A percentile compares a stretch with the other conserved stretches of the same genome.
These are phyloP conservation scores for Cistogaster globosa DNA, from an alignment of 2,888 invertebrate species.

Conservation along the genomic window DNA sequence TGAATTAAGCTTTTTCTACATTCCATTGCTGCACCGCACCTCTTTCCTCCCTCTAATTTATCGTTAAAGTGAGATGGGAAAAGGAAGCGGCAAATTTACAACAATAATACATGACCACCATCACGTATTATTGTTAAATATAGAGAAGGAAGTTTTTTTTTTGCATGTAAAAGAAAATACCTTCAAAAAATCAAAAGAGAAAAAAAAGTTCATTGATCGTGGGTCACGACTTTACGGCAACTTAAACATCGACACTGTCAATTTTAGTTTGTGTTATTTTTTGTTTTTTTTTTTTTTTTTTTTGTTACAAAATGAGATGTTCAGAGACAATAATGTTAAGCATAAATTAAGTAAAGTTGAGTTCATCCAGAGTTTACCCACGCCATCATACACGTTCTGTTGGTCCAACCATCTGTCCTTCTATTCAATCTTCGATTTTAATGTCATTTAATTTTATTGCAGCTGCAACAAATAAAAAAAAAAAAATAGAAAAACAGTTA, in stretches of 20 bases:
- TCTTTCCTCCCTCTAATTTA: neutral
- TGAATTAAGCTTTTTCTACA: slow-evolving; percentile 25
- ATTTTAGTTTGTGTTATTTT: slow-evolving; percentile 65
- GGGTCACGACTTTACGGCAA: slow-evolving; percentile 78
- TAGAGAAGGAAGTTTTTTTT: slow-evolving; percentile 51
- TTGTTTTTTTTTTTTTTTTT: slow-evolving; percentile 24
- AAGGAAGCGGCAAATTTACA: slow-evolving; percentile 65
- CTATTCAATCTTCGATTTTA: slow-evolving; percentile 63
- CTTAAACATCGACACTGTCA: slow-evolving; percentile 67
- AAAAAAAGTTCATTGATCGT: slow-evolving; percentile 79
- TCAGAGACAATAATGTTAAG: slow-evolving; percentile 48
- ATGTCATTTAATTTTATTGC: slow-evolving; percentile 72
- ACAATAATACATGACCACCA: slow-evolving; percentile 67
- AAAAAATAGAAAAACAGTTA: slow-evolving; percentile 57
- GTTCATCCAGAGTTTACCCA: slow-evolving; percentile 66
- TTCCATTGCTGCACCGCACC: neutral
- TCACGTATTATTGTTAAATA: slow-evolving; percentile 55
- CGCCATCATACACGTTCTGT: slow-evolving; percentile 55
- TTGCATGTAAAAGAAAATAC: slow-evolving; percentile 35
- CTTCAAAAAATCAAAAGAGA: neutral
- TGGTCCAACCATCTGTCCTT: slow-evolving; percentile 32
- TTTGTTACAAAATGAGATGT: slow-evolving; percentile 63
- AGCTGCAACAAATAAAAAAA: slow-evolving; percentile 67
- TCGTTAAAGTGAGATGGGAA: slow-evolving; percentile 2
- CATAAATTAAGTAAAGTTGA: slow-evolving; percentile 11